A percentile compares a stretch with the other conserved stretches of the same genome.
phyloP scores from a whole-genome alignment of 1,140 invertebrate species.

The Riptortus pedestris region DNA sequence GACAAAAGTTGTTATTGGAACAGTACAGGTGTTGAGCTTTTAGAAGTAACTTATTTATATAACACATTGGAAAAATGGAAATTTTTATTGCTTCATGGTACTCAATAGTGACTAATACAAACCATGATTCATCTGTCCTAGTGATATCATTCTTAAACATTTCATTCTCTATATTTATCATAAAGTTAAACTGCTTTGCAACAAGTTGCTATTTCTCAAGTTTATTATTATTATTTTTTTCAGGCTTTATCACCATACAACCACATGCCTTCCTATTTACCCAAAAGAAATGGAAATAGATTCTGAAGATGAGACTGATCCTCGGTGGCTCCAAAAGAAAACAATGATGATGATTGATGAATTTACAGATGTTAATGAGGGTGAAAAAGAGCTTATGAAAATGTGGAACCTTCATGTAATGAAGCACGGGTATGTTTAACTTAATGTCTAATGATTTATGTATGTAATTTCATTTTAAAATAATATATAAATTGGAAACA shows the following conservation, averaged over 20 bases:
- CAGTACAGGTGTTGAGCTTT: too few species aligned
- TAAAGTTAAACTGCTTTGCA: too few species aligned
- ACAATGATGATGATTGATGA: constrained; percentile 97
- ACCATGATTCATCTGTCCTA: too few species aligned
- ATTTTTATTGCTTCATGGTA: too few species aligned
- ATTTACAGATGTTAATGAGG: constrained; percentile 96
- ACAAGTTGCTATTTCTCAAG: too few species aligned
- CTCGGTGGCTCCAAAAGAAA: constrained; percentile 85
- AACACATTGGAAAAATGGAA: too few species aligned
- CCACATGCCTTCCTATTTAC: constrained; percentile 83
- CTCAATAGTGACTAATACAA: too few species aligned
- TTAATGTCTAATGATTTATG: not conserved
- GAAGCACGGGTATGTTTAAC: constrained; percentile 54
- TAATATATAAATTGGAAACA: not conserved
- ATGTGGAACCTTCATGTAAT: constrained; percentile 97
- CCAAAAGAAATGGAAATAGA: constrained; percentile 90
- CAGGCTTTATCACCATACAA: constrained; percentile 87
- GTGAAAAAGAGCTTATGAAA: constrained; percentile 97
- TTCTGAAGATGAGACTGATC: constrained; percentile 89
- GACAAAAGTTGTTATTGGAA: too few species aligned
- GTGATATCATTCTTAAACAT: too few species aligned
- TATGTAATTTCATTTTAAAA: not conserved
- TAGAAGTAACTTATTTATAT: too few species aligned
- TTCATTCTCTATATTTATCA: too few species aligned
- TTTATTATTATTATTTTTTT: too few species aligned